These are phyloP conservation scores for Drosophila navojoa DNA, from an alignment of 1,140 invertebrate species.

Conservation along the genomic window DNA sequence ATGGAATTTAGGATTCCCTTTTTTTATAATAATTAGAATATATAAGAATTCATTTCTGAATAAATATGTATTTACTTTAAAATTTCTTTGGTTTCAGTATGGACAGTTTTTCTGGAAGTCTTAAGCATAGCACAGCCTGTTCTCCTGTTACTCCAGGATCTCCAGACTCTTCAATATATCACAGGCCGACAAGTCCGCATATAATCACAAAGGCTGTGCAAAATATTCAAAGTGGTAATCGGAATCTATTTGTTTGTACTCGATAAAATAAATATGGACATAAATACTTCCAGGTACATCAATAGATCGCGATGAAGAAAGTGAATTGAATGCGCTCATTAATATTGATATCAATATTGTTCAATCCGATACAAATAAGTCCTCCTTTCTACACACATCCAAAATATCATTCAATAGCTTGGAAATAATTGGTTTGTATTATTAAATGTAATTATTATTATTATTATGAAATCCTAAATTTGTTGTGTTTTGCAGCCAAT, in stretches of 20 bases:
- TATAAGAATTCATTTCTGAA: too few species aligned
- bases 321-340: constrained; percentile 93
- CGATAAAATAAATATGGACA: neutral
- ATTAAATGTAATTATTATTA: neutral
- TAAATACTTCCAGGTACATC: constrained; percentile 39
- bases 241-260: too few species aligned
- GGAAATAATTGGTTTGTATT: constrained; percentile 92
- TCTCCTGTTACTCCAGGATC: constrained; percentile 92
- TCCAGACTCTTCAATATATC: constrained; percentile 84
- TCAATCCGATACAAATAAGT: constrained; percentile 85
- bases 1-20: too few species aligned
- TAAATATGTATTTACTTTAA: neutral
- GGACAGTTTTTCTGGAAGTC: constrained; percentile 96
- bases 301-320: constrained; percentile 38
- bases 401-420: constrained; percentile 97
- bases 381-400: constrained; percentile 87
- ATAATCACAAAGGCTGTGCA: constrained; percentile 74
- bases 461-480: too few species aligned
- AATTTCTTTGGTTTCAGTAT: constrained; percentile 86
- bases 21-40: too few species aligned
- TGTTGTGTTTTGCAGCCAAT: constrained; percentile 88
- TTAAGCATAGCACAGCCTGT: constrained; percentile 95
- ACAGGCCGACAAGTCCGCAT: constrained; percentile 83
- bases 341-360: constrained; percentile 91
- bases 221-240: constrained; percentile 71